phyloP scores from a whole-genome alignment of 2,888 invertebrate species.

The Sinelater perroti region DNA sequence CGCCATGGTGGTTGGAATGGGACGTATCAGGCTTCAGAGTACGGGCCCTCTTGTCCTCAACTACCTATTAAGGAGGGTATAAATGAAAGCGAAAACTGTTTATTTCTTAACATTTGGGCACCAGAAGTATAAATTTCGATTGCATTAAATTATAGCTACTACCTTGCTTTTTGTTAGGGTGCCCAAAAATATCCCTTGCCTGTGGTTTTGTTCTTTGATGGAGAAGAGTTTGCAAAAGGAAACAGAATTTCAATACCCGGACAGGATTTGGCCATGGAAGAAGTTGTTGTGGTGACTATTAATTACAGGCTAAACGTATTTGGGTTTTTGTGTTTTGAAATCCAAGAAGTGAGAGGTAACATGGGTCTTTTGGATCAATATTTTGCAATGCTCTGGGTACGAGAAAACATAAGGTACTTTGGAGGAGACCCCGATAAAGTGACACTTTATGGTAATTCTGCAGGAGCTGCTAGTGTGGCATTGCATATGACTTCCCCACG shows the following conservation, averaged over 20 bases:
- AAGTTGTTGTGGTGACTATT: slow-evolving; percentile 74
- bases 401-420: slow-evolving; percentile 79
- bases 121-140: slow-evolving; percentile 70
- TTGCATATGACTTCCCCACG: slow-evolving; percentile 74
- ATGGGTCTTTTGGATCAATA: slow-evolving; percentile 87
- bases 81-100: slow-evolving; percentile 78
- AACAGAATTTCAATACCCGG: slow-evolving; percentile 67
- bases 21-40: slow-evolving; percentile 74
- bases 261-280: slow-evolving; percentile 77
- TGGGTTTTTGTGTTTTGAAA: slow-evolving; percentile 70
- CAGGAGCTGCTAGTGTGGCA: slow-evolving; percentile 76
- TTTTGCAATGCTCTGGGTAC: slow-evolving; percentile 79
- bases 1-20: slow-evolving; percentile 76
- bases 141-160: neutral
- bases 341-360: slow-evolving; percentile 76
- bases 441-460: slow-evolving; percentile 85
- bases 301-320: slow-evolving; percentile 77
- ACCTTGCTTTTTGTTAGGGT: slow-evolving; percentile 41
- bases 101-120: slow-evolving; percentile 91
- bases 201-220: slow-evolving; percentile 76
- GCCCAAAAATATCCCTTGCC: slow-evolving; percentile 64
- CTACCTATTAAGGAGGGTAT: slow-evolving; percentile 53
- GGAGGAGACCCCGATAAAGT: slow-evolving; percentile 82
- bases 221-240: slow-evolving; percentile 65
- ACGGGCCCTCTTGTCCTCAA: slow-evolving; percentile 76